phyloP scores from a whole-genome alignment of 2,113 vertebrate species.

The Daboia siamensis region DNA sequence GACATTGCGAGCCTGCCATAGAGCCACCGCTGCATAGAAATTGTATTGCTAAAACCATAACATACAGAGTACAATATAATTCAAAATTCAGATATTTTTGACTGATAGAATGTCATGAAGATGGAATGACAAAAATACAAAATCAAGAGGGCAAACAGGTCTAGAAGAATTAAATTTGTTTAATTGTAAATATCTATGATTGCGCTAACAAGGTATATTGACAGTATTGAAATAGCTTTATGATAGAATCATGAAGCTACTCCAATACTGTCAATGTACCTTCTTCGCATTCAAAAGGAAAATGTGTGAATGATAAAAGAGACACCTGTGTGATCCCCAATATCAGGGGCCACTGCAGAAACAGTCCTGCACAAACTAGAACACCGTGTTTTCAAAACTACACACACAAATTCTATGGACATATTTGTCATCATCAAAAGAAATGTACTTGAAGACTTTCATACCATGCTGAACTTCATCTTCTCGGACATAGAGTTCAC shows the following conservation, averaged over 20 bases:
- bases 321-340: neutral
- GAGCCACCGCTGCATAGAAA: neutral
- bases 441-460: neutral
- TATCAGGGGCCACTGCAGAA: neutral
- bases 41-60: neutral
- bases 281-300: neutral
- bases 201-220: neutral
- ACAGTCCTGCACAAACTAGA: neutral
- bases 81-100: conserved; percentile 1
- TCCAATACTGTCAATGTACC: neutral
- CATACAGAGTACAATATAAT: neutral
- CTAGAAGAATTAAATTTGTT: neutral
- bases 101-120: neutral
- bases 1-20: neutral
- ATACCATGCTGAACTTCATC: neutral
- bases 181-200: neutral
- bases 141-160: neutral
- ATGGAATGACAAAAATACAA: conserved; percentile 5
- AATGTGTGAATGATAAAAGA: neutral
- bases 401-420: neutral
- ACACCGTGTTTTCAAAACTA: neutral
- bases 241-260: neutral
- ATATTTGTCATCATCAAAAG: neutral
- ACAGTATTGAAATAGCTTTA: neutral
- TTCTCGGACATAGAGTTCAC: too few relatives aligned